phyloP scores from a whole-genome alignment of 2,888 invertebrate species.

The Dicyrtoma fusca region DNA sequence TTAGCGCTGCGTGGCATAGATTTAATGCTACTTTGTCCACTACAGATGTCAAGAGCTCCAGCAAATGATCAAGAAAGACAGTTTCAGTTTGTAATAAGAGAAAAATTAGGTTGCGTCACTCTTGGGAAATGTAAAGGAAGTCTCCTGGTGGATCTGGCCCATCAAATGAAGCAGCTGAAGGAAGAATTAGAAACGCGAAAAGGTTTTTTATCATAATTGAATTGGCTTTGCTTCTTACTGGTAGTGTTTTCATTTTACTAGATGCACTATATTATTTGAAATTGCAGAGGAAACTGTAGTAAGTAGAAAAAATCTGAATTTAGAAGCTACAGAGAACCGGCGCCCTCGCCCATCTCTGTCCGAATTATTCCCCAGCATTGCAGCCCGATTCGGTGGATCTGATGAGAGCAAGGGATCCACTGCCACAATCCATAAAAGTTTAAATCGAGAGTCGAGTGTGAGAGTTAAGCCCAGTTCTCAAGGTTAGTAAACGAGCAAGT shows the following conservation, averaged over 20 bases:
- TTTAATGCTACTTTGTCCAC: slow-evolving; percentile 39
- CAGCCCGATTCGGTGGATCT: slow-evolving; percentile 55
- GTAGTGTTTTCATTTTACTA: too few species aligned
- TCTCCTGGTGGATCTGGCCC: slow-evolving; percentile 79
- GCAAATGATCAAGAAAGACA: slow-evolving; percentile 83
- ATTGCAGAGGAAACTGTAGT: slow-evolving; percentile 49
- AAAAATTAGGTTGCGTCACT: slow-evolving; percentile 79
- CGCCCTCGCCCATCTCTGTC: slow-evolving; percentile 56
- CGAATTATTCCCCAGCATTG: slow-evolving; percentile 56
- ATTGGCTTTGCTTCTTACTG: too few species aligned
- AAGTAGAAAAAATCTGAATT: slow-evolving; percentile 53
- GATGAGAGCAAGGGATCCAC: slow-evolving; percentile 51
- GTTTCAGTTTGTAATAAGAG: slow-evolving; percentile 82
- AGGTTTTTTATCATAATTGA: slow-evolving; percentile 47
- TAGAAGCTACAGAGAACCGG: slow-evolving; percentile 51
- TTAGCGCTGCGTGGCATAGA: background rate
- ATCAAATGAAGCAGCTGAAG: slow-evolving; percentile 81
- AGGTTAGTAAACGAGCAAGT: slow-evolving; percentile 42
- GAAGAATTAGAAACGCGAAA: slow-evolving; percentile 78
- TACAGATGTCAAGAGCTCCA: slow-evolving; percentile 74
- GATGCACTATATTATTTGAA: too few species aligned
- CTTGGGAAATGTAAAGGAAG: slow-evolving; percentile 84
- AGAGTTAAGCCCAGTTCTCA: slow-evolving; percentile 55
- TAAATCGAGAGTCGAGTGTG: slow-evolving; percentile 56
- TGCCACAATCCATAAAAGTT: slow-evolving; percentile 52